Base-by-base conservation (phyloP, 1,140 invertebrate species). In the Tigriopus japonicus region DNA sequence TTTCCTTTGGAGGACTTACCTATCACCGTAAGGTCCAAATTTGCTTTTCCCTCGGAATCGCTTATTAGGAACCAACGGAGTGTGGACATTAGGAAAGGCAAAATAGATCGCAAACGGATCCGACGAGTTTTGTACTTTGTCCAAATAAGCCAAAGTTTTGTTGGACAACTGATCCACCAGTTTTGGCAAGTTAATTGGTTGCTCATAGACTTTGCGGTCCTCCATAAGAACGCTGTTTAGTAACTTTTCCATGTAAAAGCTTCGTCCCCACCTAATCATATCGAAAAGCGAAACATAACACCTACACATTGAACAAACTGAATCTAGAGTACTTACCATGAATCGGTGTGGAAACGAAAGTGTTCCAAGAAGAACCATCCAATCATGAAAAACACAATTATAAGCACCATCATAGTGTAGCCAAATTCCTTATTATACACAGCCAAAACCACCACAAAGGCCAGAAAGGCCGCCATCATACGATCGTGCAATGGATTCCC, bases 221-320 rank as follows among this genome's bases (percentile, higher is more conserved):
- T 49, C 45, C 45, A 49, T 49, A 17, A 49, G 5, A 6, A 49
- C 21, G 21, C 45, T 49, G 21, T 49, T 49, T 10, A 49, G 12
- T 15, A 17, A 49, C 21, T 49, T 49, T 21, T 49, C 45, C 45
- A 49, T 49, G 21, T 17, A 49, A 21, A 17, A 49, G 45, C 45
- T 49, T 49, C 45, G 45, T 49, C 45, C 21, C 45, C 45, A 49
- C 45, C 45, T 49, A 49, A n/a, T n/a, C n/a, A n/a, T n/a, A n/a
- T n/a, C n/a, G n/a, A n/a, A n/a, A n/a, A n/a, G n/a, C n/a, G n/a
- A n/a, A n/a, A n/a, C n/a, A n/a, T n/a, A n/a, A n/a, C n/a, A n/a
- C n/a, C n/a, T n/a, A n/a, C n/a, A n/a, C n/a, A n/a, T n/a, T n/a
- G n/a, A n/a, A n/a, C n/a, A n/a, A n/a, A n/a, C n/a, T n/a, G n/a